These are phyloP conservation scores for Stegodyphus dumicola DNA, from an alignment of 1,140 invertebrate species.

Conservation along the genomic window DNA sequence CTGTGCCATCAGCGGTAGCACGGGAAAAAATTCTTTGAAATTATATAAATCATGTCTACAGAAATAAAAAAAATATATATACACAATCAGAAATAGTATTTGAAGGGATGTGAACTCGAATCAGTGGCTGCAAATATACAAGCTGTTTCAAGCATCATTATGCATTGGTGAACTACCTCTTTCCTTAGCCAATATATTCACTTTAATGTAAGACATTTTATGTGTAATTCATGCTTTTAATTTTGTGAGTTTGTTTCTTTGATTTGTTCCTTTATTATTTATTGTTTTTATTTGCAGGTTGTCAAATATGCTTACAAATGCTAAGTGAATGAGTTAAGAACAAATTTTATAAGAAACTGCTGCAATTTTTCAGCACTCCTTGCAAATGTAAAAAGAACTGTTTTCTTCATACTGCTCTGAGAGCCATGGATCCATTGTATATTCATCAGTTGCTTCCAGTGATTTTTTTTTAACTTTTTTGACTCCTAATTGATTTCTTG, in stretches of 20 bases:
- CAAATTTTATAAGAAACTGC: constrained; percentile 9
- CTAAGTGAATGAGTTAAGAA: constrained; percentile 75
- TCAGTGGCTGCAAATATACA: not conserved
- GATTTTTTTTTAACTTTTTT: constrained; percentile 17
- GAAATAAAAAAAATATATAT: too few relatives aligned
- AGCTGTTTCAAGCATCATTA: not conserved
- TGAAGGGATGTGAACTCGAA: constrained; percentile 20
- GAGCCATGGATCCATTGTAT: constrained; percentile 14
- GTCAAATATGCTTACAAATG: constrained; percentile 85
- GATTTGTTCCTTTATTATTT: not conserved
- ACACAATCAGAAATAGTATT: not conserved
- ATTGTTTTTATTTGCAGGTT: constrained; percentile 68
- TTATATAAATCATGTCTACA: too few relatives aligned
- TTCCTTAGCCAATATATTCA: constrained; percentile 21
- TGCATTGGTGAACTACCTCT: constrained; percentile 5
- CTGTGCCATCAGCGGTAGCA: too few relatives aligned
- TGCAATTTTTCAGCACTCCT: not conserved
- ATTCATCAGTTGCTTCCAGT: constrained; percentile 35
- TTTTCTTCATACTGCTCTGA: constrained; percentile 33
- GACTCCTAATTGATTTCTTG: constrained; percentile 10
- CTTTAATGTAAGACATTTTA: not conserved
- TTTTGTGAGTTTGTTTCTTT: constrained; percentile 3
- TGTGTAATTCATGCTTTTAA: too few relatives aligned
- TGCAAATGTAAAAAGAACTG: constrained; percentile 14
- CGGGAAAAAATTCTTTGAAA: too few relatives aligned